Evolutionary conservation across 2,797 vertebrate genomes (phyloP).

Genomic region (Alca torda): DNA sequence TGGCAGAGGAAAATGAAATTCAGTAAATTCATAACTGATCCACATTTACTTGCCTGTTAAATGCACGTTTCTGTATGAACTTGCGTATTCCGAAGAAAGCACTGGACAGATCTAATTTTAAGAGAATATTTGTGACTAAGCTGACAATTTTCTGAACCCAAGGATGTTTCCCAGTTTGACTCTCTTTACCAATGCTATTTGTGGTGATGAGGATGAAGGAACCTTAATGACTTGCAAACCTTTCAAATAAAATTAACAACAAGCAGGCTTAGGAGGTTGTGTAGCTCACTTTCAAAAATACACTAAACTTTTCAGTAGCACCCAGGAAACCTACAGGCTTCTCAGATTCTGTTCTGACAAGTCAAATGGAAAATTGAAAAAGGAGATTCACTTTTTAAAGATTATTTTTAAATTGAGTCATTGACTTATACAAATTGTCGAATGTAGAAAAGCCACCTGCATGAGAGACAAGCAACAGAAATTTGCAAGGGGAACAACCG

Average conservation of each 20-base stretch:
- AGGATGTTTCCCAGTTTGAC: background rate
- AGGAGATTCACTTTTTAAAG: background rate
- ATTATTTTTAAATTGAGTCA: background rate
- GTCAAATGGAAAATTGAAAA: background rate
- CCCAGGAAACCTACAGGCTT: background rate
- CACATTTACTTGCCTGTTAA: background rate
- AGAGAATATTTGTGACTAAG: background rate
- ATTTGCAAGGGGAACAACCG: background rate
- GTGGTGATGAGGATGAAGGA: background rate
- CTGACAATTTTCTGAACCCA: background rate
- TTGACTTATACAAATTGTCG: background rate
- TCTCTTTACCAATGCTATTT: background rate
- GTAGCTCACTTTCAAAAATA: background rate
- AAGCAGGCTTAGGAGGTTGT: background rate
- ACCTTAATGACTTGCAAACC: background rate
- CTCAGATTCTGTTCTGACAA: background rate
- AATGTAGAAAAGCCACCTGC: background rate
- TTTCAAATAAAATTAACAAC: background rate
- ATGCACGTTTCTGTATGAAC: background rate
- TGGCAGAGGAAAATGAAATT: background rate
- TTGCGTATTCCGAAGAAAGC: background rate
- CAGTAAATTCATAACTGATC: background rate
- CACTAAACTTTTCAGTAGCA: background rate
- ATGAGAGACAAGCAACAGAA: background rate
- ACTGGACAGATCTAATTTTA: background rate